phyloP scores from a whole-genome alignment of 1,140 invertebrate species.

The Philotrypesis tridentata region DNA sequence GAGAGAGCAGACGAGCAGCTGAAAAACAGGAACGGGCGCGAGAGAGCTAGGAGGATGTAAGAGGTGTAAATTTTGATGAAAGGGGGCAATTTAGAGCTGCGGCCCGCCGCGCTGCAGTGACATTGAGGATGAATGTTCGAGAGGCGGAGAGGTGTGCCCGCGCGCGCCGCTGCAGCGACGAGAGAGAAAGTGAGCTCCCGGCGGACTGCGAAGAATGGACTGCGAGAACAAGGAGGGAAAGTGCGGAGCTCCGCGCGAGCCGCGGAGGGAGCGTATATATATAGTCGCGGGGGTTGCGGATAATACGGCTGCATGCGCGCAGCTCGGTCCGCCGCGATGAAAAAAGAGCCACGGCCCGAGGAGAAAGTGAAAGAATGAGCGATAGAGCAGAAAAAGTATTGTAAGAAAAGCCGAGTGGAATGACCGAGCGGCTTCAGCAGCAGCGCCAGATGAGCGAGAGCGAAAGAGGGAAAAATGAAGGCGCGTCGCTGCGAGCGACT shows the following conservation, averaged over 20 bases:
- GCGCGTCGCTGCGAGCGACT: not conserved
- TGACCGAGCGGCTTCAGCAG: too few species aligned
- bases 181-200: conserved; percentile 13
- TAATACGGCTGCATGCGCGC: not conserved
- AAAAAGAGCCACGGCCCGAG: not conserved
- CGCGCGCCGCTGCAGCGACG: not conserved
- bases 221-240: conserved; percentile 4
- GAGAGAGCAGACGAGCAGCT: too few species aligned
- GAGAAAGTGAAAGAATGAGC: not conserved
- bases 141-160: not conserved
- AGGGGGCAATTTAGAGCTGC: conserved; percentile 10
- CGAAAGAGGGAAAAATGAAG: not conserved
- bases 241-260: conserved; percentile 7
- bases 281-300: not conserved
- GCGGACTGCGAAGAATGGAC: not conserved
- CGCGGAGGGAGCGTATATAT: not conserved
- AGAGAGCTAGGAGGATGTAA: not conserved
- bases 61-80: conserved; percentile 32
- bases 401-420: not conserved
- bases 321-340: not conserved
- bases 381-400: not conserved
- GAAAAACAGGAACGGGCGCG: conserved; percentile 1
- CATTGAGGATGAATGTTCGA: conserved; percentile 30
- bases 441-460: conserved; percentile 10
- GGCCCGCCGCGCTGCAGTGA: not conserved